These are phyloP conservation scores for Myopa tessellatipennis DNA, from an alignment of 2,888 invertebrate species.

Conservation along the genomic window DNA sequence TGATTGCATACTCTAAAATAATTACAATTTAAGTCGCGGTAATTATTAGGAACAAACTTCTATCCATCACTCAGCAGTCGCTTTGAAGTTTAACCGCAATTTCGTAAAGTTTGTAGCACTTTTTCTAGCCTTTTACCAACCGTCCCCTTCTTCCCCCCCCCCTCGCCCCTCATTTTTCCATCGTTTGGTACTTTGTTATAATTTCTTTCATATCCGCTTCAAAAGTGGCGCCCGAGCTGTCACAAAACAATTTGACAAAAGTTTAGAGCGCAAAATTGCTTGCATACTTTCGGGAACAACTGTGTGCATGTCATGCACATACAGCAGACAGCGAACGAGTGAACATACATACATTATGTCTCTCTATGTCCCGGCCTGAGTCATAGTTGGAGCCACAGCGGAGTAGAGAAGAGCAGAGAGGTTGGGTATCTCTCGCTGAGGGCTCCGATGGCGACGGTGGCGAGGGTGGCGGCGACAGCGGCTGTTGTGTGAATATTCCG, in stretches of 20 bases:
- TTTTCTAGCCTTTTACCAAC: neutral
- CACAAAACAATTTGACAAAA: constrained; percentile 40
- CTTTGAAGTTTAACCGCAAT: neutral
- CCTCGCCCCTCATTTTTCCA: neutral
- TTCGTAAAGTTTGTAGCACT: neutral
- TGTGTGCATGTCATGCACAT: constrained; percentile 11
- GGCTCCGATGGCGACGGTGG: neutral
- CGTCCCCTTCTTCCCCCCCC: neutral
- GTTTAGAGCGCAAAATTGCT: constrained; percentile 35
- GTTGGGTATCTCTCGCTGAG: neutral
- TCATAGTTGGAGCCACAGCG: neutral
- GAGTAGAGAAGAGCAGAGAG: neutral
- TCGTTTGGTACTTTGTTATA: neutral
- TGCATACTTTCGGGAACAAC: constrained; percentile 24
- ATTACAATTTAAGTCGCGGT: no score
- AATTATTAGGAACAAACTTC: no score
- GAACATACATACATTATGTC: neutral
- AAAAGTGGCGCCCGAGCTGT: constrained; percentile 34
- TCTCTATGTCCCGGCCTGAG: neutral
- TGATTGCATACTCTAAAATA: no score
- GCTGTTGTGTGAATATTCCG: constrained; percentile 24
- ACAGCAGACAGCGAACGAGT: neutral
- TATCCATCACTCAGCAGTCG: neutral
- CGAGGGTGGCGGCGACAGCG: constrained; percentile 16
- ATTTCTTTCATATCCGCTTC: constrained; percentile 21